These are phyloP conservation scores for Drosophila nr. perissopoda DNA, from an alignment of 2,888 invertebrate species.

Conservation along the genomic window DNA sequence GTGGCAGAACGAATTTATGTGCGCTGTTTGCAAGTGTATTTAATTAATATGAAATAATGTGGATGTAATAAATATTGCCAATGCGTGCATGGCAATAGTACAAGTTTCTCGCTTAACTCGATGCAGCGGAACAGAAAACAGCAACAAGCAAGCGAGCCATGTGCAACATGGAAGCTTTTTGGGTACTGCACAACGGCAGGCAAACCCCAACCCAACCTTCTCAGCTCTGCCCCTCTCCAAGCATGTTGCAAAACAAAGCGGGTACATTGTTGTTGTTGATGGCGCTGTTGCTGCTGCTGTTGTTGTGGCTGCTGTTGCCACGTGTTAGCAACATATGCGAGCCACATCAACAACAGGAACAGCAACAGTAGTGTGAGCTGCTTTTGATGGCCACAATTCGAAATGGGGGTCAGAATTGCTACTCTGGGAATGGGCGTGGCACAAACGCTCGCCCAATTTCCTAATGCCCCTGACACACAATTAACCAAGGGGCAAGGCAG, in stretches of 20 bases:
- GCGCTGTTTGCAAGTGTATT: slow-evolving; percentile 26
- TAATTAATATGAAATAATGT: slow-evolving; percentile 45
- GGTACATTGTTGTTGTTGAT: slow-evolving; percentile 31
- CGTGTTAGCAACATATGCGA: slow-evolving; percentile 71
- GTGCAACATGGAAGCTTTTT: slow-evolving; percentile 52
- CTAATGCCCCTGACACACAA: slow-evolving; percentile 69
- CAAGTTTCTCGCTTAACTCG: slow-evolving; percentile 8
- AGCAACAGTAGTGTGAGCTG: slow-evolving; percentile 35
- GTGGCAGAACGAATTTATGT: not conserved
- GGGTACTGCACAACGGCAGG: slow-evolving; percentile 11
- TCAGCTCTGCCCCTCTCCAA: slow-evolving; percentile 9
- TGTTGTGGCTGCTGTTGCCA: slow-evolving; percentile 58
- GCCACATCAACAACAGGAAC: slow-evolving; percentile 47
- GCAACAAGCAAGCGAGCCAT: slow-evolving; percentile 30
- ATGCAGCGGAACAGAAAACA: slow-evolving; percentile 38
- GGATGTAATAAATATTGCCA: slow-evolving; percentile 59
- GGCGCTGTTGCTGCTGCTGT: slow-evolving; percentile 4
- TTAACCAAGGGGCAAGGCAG: slow-evolving; percentile 44
- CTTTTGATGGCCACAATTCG: slow-evolving; percentile 44
- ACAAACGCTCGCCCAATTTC: slow-evolving; percentile 40
- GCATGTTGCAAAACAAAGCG: slow-evolving; percentile 53
- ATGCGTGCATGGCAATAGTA: slow-evolving; percentile 22
- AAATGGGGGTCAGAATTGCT: slow-evolving; percentile 17
- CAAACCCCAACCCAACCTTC: not conserved
- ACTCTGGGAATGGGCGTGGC: slow-evolving; percentile 21